Evolutionary conservation across 2,888 invertebrate species (phyloP).

Genomic region (Apotomis turbidana): DNA sequence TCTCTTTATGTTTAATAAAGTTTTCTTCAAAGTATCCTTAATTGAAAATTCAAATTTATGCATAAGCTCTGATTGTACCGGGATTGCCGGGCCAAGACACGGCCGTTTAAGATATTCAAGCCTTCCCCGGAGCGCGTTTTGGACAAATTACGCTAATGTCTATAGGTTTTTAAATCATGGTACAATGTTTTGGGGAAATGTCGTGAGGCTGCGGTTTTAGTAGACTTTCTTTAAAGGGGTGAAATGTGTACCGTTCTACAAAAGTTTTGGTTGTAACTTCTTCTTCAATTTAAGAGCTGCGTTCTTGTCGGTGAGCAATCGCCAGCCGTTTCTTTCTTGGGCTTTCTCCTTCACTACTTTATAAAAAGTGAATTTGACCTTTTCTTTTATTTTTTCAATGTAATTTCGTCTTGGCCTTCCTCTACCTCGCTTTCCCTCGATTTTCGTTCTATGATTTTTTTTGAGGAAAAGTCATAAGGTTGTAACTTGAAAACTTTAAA

Average conservation of each 20-base stretch:
- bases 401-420: no score
- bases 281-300: no score
- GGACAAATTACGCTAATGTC: constrained; percentile 66
- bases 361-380: no score
- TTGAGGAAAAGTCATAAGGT: no score
- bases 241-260: neutral
- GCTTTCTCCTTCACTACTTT: no score
- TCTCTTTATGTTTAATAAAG: constrained; percentile 82
- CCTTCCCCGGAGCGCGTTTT: constrained; percentile 63
- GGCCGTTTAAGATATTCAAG: constrained; percentile 71
- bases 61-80: constrained; percentile 82
- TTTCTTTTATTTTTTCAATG: no score
- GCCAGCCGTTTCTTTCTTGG: no score
- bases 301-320: no score
- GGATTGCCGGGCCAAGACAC: constrained; percentile 56
- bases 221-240: constrained; percentile 13
- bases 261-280: no score
- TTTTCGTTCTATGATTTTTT: no score
- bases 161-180: constrained; percentile 39
- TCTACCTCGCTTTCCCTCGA: no score
- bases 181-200: constrained; percentile 21
- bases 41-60: constrained; percentile 84
- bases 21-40: constrained; percentile 82
- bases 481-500: no score
- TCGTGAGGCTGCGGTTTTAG: constrained; percentile 23